Base-by-base conservation (phyloP, 2,888 invertebrate species). In the Eupithecia dodoneata region DNA sequence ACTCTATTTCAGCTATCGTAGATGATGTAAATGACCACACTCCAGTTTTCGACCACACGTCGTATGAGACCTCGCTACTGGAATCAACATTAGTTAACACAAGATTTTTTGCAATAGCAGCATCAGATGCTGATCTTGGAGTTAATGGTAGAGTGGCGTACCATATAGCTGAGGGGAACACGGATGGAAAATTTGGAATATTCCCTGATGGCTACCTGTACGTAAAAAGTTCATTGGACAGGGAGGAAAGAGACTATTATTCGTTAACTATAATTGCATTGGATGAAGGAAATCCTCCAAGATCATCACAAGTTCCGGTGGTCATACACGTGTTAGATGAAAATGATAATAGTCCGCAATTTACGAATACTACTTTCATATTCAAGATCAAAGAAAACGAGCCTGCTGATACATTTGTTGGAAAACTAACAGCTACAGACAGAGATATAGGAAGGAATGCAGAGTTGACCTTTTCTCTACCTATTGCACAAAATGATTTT, bases 1-100 rank as follows among this genome's bases (percentile, higher is more conserved):
- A 98, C 84, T 95, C 96, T 9, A 96, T 98, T 69, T 95, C 96
- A 47, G 96, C 98, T 66, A 96, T 96, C 42, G 96, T 99, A 78
- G 97, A 97, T 84, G 99, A 99, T 90, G 98, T 99, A 3, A 99
- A 99, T 91, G 98, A 99, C 92, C 99, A 99, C 88, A 99, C 99
- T 0, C 99, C 99, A 12, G 97, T 98, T 3, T 99, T 99, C 91
- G 98, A 98, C 89, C 97, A 98, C 84, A 97, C 97, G 0, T 98
- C 97, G 18, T 99, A 99, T 91, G 99, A 99, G 94, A 98, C 98
- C 3, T 99, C 99, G 1, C 91, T 99, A 73, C 92, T 97, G 7
- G 99, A 99, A 93, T 98, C 98, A 0, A 98, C 98, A 3, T 96
- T 98, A 2, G 98, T 99, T 0, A 99, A 99, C 90, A 97, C 97